A percentile compares a stretch with the other conserved stretches of the same genome.
Conservation (phyloP, 2,888 invertebrate species). For the Psylliodes chrysocephalus region DNA sequence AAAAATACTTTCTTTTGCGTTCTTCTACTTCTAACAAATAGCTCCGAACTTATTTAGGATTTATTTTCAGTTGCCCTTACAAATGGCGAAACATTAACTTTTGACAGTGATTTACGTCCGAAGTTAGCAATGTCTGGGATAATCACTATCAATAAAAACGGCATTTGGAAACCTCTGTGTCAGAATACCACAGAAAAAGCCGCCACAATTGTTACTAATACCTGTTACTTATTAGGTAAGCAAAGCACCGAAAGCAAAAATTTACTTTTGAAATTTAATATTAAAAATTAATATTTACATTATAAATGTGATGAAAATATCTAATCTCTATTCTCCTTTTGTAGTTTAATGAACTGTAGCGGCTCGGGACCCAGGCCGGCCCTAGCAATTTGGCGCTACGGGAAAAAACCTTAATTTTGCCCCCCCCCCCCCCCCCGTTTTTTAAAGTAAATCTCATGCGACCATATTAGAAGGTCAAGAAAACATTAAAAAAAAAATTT, state of each 20-base stretch:
- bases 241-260: not conserved
- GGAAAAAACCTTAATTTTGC: no score
- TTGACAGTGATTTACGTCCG: conserved; percentile 73
- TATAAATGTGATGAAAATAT: no score
- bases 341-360: no score
- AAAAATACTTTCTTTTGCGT: not conserved
- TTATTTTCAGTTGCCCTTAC: conserved; percentile 72
- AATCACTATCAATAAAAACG: conserved; percentile 70
- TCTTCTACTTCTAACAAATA: not conserved
- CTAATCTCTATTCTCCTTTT: no score
- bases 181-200: conserved; percentile 63
- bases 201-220: conserved; percentile 68
- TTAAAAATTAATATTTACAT: no score
- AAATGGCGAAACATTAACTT: conserved; percentile 70
- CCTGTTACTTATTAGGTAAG: conserved; percentile 64
- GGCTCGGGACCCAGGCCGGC: no score
- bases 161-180: conserved; percentile 76
- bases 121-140: conserved; percentile 71
- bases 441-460: no score
- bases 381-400: no score
- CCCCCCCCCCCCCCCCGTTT: no score
- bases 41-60: not conserved
- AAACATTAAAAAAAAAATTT: no score
- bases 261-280: no score
- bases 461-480: no score